phyloP scores from a whole-genome alignment of 2,888 invertebrate species.

The Elgonia sp. region DNA sequence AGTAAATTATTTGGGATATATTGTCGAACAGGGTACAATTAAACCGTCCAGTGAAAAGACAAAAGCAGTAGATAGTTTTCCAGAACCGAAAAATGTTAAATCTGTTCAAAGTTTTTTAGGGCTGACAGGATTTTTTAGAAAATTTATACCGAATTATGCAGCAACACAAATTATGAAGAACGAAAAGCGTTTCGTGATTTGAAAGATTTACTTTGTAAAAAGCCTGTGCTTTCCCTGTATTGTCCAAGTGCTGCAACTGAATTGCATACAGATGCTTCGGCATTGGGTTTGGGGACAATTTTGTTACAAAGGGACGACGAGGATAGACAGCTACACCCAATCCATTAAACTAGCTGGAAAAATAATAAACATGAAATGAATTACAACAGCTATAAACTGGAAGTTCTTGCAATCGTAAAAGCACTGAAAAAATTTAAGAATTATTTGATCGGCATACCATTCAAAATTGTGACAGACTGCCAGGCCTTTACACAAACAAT shows the following conservation, averaged over 20 bases:
- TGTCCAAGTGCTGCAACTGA: conserved; percentile 32
- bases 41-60: conserved; percentile 44
- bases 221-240: conserved; percentile 53
- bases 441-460: conserved; percentile 23
- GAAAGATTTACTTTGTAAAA: conserved; percentile 1
- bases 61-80: background rate
- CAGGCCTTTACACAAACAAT: conserved; percentile 25
- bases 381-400: conserved; percentile 57
- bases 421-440: conserved; percentile 74
- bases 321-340: conserved; percentile 19
- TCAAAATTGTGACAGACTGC: conserved; percentile 25
- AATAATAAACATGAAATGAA: conserved; percentile 17
- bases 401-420: conserved; percentile 46
- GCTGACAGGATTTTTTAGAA: background rate
- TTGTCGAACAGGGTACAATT: conserved; percentile 28
- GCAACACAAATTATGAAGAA: background rate
- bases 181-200: too few species aligned
- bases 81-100: conserved; percentile 13
- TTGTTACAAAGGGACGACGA: conserved; percentile 20
- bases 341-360: conserved; percentile 50
- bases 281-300: conserved; percentile 52
- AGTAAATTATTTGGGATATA: conserved; percentile 67
- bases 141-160: conserved; percentile 5
- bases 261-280: conserved; percentile 50
- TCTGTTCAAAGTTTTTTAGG: conserved; percentile 74